These are phyloP conservation scores for Capitella teleta DNA, from an alignment of 1,140 invertebrate genomes.

Conservation along the genomic window DNA sequence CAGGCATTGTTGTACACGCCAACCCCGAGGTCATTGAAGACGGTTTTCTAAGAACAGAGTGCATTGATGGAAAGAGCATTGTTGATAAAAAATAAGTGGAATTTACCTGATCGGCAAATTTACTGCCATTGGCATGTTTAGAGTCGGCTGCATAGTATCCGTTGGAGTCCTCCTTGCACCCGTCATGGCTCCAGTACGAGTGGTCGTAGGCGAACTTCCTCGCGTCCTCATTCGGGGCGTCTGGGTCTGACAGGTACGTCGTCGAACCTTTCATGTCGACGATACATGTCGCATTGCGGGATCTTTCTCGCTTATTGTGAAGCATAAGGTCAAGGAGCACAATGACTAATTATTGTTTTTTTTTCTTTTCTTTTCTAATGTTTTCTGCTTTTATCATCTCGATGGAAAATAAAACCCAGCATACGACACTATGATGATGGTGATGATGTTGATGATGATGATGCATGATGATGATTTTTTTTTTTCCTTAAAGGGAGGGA, in stretches of 20 bases:
- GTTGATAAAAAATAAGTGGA: not conserved
- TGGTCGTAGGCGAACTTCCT: conserved; percentile 48
- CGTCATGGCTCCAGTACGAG: conserved; percentile 51
- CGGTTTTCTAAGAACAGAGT: conserved; percentile 37
- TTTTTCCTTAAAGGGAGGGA: no score
- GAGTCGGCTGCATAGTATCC: conserved; percentile 43
- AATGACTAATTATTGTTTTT: not conserved
- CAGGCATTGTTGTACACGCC: conserved; percentile 52
- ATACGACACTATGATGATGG: no score
- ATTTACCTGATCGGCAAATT: conserved; percentile 48
- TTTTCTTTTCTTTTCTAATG: not conserved
- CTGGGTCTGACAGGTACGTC: conserved; percentile 38
- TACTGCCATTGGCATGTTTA: conserved; percentile 39
- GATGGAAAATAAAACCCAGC: no score
- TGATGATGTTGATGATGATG: no score
- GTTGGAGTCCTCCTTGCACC: conserved; percentile 39
- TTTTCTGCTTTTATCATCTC: not conserved
- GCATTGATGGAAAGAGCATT: not conserved
- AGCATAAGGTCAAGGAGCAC: no score
- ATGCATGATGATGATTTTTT: no score
- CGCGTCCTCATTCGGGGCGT: conserved; percentile 30
- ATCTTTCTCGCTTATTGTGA: conserved; percentile 48
- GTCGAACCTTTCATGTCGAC: conserved; percentile 42
- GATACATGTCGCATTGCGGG: conserved; percentile 44
- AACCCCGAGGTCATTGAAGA: conserved; percentile 50